A percentile compares a stretch with the other conserved stretches of the same genome.
Evolutionary conservation across 1,140 invertebrate species (phyloP).

Genomic region (Lepidurus couesii): DNA sequence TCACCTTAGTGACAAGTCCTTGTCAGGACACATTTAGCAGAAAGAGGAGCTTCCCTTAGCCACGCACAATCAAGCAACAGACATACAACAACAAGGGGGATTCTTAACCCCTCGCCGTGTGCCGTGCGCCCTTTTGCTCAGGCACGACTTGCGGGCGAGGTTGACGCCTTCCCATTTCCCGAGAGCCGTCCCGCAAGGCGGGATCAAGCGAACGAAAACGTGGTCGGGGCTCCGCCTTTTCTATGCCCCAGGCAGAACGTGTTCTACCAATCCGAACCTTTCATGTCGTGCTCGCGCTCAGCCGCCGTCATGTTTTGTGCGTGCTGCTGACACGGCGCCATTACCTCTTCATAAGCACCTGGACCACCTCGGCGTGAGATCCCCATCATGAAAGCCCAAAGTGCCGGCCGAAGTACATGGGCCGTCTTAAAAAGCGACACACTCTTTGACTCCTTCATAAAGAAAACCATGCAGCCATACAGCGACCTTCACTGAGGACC

Average conservation of each 20-base stretch:
- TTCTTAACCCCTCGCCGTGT: neutral
- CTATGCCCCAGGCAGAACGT: neutral
- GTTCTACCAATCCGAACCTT: conserved; percentile 9
- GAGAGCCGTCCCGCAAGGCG: neutral
- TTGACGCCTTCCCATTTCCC: neutral
- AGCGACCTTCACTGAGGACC: neutral
- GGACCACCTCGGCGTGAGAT: conserved; percentile 20
- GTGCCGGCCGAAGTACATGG: neutral
- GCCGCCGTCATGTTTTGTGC: conserved; percentile 17
- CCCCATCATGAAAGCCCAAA: conserved; percentile 21
- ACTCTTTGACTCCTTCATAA: conserved; percentile 1
- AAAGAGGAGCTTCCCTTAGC: conserved; percentile 12
- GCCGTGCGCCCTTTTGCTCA: conserved; percentile 1
- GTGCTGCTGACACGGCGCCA: conserved; percentile 7
- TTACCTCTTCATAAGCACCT: conserved; percentile 22
- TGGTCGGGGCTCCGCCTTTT: neutral
- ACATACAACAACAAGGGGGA: neutral
- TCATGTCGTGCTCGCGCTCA: conserved; percentile 17
- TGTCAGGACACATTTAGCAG: neutral
- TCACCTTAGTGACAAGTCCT: conserved; percentile 17
- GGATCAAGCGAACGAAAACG: neutral
- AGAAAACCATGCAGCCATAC: neutral
- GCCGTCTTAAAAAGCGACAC: conserved; percentile 11
- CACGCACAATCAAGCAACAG: conserved; percentile 15
- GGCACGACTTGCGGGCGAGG: neutral